Evolutionary conservation across 2,113 vertebrate species (phyloP), one percentile per base, ranked within the genome.

Genomic region (Cyanoderma ruficeps): DNA sequence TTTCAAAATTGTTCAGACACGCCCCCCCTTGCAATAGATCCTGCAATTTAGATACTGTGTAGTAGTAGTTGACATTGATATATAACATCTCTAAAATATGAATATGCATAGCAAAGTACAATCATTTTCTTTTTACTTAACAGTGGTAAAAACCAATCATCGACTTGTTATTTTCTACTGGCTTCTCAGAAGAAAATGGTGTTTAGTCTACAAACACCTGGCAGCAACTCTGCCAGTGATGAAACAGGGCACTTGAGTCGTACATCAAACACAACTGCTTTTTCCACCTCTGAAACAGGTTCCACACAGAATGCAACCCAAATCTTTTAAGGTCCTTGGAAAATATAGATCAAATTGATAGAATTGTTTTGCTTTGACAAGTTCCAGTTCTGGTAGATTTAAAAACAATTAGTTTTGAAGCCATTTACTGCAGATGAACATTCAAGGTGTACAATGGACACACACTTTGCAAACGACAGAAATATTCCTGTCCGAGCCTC

Each of bases 371-470:
- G 35, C 57, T 71, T 71, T 44, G 28, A 39, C 28, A 85, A 95
- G 17, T 60, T 44, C 80, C 44, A 64, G 49, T 53, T 84, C 44
- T 24, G 10, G 60, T 18, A 46, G 22, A 28, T 30, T 67, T 47
- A n/a, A 68, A 90, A 86, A 2, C 7, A 55, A 7, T 11, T 42
- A 2, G 13, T 47, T 84, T 33, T 67, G 31, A 70, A 67, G 60
- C 4, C 1, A 2, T 28, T 93, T 50, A 74, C 49, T 77, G 27
- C 33, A 31, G 39, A 80, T 0, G 0, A 85, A 44, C 11, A 15
- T 7, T 22, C 14, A 33, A 81, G 52, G 56, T 81, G 47, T 4
- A 30, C 35, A 3, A 6, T 30, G 72, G 30, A 33, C 59, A 11
- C 5, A 31, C 24, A 23, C 30, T 23, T 37, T 6, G 30, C 69